These are phyloP conservation scores for Lasius fuliginosus DNA, from an alignment of 2,888 invertebrate species.

Conservation along the genomic window DNA sequence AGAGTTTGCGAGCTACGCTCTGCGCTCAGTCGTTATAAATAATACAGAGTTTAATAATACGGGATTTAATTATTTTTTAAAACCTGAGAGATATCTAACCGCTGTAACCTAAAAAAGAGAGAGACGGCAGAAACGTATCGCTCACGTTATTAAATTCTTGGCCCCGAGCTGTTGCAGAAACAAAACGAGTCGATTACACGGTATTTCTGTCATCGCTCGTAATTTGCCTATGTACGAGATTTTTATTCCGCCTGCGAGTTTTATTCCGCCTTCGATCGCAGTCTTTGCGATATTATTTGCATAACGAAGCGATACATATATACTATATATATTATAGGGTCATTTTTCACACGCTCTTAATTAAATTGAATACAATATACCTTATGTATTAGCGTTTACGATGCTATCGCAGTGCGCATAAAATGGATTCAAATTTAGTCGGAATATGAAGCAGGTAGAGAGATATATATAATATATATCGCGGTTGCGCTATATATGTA, in stretches of 20 bases:
- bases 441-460: constrained; percentile 43
- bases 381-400: constrained; percentile 24
- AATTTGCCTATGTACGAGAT: constrained; percentile 7
- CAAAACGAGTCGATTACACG: constrained; percentile 14
- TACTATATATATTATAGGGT: not conserved
- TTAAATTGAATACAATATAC: constrained; percentile 8
- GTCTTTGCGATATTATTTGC: not conserved
- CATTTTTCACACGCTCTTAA: not conserved
- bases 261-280: not conserved
- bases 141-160: constrained; percentile 71
- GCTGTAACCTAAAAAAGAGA: constrained; percentile 36
- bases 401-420: constrained; percentile 4
- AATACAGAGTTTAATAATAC: constrained; percentile 55
- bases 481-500: constrained; percentile 24
- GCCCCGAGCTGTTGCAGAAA: not conserved
- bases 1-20: not conserved
- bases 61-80: constrained; percentile 69
- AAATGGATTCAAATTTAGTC: constrained; percentile 42
- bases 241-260: not conserved
- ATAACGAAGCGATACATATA: not conserved
- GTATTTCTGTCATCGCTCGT: not conserved
- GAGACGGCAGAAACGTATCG: constrained; percentile 46
- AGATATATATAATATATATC: constrained; percentile 7
- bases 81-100: constrained; percentile 14
- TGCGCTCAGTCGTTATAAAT: constrained; percentile 10